phyloP scores from a whole-genome alignment of 2,797 vertebrate genomes.

The Gallinago stenura region DNA sequence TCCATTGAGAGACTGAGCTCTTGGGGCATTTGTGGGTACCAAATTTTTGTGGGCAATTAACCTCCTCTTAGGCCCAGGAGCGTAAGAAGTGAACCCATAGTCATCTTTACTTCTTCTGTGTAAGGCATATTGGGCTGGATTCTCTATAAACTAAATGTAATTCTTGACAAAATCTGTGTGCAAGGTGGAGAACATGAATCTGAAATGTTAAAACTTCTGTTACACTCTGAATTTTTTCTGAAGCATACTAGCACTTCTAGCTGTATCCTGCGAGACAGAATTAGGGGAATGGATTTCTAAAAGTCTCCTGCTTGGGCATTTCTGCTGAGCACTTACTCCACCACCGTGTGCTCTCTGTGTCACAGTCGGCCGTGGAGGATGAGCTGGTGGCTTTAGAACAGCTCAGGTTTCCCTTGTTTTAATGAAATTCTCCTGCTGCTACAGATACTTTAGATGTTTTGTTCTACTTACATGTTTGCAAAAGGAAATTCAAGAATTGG shows the following conservation, averaged over 20 bases:
- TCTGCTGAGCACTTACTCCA: neutral
- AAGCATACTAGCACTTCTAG: neutral
- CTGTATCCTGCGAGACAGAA: neutral
- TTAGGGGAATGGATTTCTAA: neutral
- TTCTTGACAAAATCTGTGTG: neutral
- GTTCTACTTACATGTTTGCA: neutral
- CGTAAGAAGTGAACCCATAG: neutral
- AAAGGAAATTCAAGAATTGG: neutral
- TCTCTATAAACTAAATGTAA: neutral
- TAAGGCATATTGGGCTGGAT: neutral
- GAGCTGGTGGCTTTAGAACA: neutral
- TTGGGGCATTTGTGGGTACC: neutral
- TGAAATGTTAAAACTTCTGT: neutral
- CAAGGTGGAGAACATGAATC: neutral
- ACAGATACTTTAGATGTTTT: neutral
- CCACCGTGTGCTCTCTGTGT: neutral
- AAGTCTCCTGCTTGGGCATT: neutral
- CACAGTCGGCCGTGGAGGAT: neutral
- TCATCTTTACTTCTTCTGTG: neutral
- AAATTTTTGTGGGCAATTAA: neutral
- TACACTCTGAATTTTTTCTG: neutral
- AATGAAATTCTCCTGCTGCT: neutral
- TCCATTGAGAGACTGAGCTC: neutral
- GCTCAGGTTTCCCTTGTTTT: neutral
- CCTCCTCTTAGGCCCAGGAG: neutral